A percentile compares a stretch with the other conserved stretches of the same genome.
Conservation (phyloP, 2,888 invertebrate species). For the Priocnemis perturbator region DNA sequence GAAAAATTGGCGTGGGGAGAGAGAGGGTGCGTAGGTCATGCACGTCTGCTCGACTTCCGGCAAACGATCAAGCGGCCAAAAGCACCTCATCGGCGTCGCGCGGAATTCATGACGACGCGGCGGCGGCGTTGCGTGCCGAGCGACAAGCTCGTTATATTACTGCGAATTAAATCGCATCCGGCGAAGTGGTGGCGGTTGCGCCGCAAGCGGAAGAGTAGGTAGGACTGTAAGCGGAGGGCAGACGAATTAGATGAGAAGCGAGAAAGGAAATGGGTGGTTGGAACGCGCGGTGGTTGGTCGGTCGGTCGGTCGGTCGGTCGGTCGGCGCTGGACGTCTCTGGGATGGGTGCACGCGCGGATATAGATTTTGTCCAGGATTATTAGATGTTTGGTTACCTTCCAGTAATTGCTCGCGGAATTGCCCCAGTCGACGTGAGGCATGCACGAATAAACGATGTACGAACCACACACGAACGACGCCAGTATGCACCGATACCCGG, state of each 20-base stretch:
- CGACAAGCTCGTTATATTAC: conserved; percentile 36
- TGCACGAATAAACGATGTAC: neutral
- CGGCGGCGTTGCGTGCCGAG: conserved; percentile 16
- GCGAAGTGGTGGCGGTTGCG: neutral
- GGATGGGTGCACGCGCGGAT: conserved; percentile 36
- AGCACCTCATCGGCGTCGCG: conserved; percentile 25
- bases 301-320: conserved; percentile 6
- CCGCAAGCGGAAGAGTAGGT: neutral
- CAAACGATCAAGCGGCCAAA: conserved; percentile 33
- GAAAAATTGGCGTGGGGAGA: conserved; percentile 17
- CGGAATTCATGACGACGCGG: neutral
- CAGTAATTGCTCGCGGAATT: conserved; percentile 61
- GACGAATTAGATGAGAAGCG: neutral
- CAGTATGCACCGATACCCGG: neutral
- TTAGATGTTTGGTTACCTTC: conserved; percentile 63
- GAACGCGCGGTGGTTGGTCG: neutral
- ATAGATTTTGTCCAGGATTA: conserved; percentile 61
- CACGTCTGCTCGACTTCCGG: conserved; percentile 56
- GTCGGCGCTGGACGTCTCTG: neutral
- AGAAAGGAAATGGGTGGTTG: neutral
- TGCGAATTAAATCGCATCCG: conserved; percentile 47
- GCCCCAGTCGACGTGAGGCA: conserved; percentile 36
- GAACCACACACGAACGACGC: no score
- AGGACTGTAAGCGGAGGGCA: neutral
- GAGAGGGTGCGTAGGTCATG: conserved; percentile 20